Evolutionary conservation across 2,888 invertebrate species (phyloP).

Genomic region (Ischnus inquisitorius): DNA sequence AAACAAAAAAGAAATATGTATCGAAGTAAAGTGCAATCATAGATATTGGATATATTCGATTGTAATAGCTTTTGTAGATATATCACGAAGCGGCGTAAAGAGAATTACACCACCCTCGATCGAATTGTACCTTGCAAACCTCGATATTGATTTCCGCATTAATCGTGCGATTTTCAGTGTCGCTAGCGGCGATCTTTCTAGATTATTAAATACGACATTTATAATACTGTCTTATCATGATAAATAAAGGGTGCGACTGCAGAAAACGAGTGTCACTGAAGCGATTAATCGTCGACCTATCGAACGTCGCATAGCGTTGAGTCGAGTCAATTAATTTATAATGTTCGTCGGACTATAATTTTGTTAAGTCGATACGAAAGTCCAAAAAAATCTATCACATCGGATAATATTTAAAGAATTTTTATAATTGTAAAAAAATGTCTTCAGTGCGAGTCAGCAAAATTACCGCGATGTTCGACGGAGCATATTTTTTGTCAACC

Average conservation of each 20-base stretch:
- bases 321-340: too few relatives aligned
- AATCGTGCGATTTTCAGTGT: neutral
- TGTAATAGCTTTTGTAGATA: conserved; percentile 56
- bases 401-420: too few relatives aligned
- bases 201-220: conserved; percentile 57
- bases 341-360: too few relatives aligned
- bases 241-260: conserved; percentile 49
- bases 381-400: too few relatives aligned
- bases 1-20: neutral
- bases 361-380: too few relatives aligned
- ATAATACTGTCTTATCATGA: conserved; percentile 63
- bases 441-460: too few relatives aligned
- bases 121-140: conserved; percentile 19
- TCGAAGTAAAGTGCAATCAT: neutral
- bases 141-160: conserved; percentile 39
- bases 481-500: too few relatives aligned
- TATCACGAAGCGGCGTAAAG: neutral
- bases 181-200: conserved; percentile 42
- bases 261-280: neutral
- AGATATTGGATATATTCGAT: conserved; percentile 37
- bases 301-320: too few relatives aligned
- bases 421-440: too few relatives aligned
- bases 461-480: too few relatives aligned
- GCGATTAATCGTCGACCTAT: too few relatives aligned
- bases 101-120: neutral